phyloP scores from a whole-genome alignment of 2,797 vertebrate species.

The Pantherophis alleghaniensis region DNA sequence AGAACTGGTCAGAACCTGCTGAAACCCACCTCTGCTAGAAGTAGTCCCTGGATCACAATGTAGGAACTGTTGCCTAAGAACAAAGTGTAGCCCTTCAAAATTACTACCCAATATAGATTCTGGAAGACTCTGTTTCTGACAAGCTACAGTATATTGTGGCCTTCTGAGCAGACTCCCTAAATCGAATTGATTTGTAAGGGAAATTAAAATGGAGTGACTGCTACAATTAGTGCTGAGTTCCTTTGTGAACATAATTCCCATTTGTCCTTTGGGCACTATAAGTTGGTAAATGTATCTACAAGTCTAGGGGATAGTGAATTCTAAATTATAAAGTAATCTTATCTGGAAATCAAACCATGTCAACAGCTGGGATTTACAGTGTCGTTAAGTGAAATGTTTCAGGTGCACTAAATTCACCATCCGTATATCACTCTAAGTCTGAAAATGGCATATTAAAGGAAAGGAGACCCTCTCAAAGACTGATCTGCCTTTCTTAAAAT shows the following conservation, averaged over 20 bases:
- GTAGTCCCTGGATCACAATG: not conserved
- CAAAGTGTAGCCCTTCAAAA: no score
- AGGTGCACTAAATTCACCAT: slow-evolving; percentile 61
- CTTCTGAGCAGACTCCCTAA: not conserved
- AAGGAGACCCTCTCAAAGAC: slow-evolving; percentile 49
- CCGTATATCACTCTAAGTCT: slow-evolving; percentile 54
- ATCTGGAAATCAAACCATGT: slow-evolving; percentile 59
- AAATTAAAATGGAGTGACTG: slow-evolving; percentile 42
- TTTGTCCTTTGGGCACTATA: slow-evolving; percentile 48
- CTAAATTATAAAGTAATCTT: slow-evolving; percentile 52
- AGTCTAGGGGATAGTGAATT: slow-evolving; percentile 51
- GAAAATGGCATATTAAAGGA: slow-evolving; percentile 46
- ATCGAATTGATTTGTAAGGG: slow-evolving; percentile 54
- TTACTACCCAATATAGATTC: not conserved
- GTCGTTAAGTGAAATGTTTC: slow-evolving; percentile 69
- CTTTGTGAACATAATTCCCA: slow-evolving; percentile 48
- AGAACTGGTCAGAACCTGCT: no score
- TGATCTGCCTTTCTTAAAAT: slow-evolving; percentile 50
- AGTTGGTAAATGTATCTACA: slow-evolving; percentile 50
- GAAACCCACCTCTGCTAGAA: not conserved
- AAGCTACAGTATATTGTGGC: not conserved
- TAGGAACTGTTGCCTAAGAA: not conserved
- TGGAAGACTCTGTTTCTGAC: not conserved
- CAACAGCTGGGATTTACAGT: slow-evolving; percentile 70
- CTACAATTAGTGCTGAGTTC: slow-evolving; percentile 41